Percentiles rank a stretch among this genome's conserved stretches.
Evolutionary conservation across 92 coral and sea anemone species (phyloP).

Genomic region (Micromussa lordhowensis): DNA sequence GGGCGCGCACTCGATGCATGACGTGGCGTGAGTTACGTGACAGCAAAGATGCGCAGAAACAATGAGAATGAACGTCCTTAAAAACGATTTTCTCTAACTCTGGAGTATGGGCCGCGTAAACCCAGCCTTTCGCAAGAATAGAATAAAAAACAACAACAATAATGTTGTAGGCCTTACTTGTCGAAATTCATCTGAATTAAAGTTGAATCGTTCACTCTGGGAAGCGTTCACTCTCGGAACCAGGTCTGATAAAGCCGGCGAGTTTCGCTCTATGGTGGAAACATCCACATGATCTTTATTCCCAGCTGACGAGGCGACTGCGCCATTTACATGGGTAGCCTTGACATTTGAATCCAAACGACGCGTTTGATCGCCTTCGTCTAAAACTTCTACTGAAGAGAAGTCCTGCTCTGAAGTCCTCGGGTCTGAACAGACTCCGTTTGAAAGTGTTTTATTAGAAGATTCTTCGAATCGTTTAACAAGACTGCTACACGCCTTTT

Average conservation of each 20-base stretch:
- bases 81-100: too few relatives aligned
- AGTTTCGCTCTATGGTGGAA: not conserved
- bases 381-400: conserved; percentile 37
- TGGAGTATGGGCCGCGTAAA: not conserved
- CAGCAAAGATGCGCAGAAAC: too few relatives aligned
- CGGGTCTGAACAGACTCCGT: conserved; percentile 36
- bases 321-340: conserved; percentile 22
- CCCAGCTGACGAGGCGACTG: not conserved
- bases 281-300: not conserved
- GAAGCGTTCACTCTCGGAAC: not conserved
- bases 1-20: too few relatives aligned
- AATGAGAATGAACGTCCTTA: too few relatives aligned
- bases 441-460: conserved; percentile 22
- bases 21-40: too few relatives aligned
- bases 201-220: conserved; percentile 18
- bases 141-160: not conserved
- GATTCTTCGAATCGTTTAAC: conserved; percentile 42
- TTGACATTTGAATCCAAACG: not conserved
- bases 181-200: conserved; percentile 69
- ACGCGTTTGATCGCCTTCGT: conserved; percentile 37
- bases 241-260: conserved; percentile 20
- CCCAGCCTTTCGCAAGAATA: not conserved
- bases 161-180: conserved; percentile 30
- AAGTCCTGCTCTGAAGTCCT: conserved; percentile 4
- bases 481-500: conserved; percentile 32